Percentiles rank a stretch among this genome's conserved stretches.
Evolutionary conservation across 2,113 vertebrate species (phyloP).

Genomic region (Syngnathus floridae): DNA sequence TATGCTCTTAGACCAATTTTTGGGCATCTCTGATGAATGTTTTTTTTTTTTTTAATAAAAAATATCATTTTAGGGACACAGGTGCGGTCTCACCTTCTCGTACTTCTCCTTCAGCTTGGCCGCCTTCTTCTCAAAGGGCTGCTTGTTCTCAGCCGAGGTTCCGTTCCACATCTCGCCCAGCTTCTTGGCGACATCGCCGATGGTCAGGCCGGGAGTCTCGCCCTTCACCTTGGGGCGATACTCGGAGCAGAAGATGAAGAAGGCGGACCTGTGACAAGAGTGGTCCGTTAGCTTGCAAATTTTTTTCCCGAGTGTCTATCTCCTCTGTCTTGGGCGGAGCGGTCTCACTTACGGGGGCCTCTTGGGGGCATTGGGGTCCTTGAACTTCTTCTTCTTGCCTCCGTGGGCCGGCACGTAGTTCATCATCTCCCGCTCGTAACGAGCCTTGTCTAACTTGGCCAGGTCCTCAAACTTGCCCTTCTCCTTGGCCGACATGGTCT

Average conservation of each 20-base stretch:
- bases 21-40: too few relatives aligned
- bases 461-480: slow-evolving; percentile 97
- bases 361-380: slow-evolving; percentile 98
- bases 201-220: slow-evolving; percentile 84
- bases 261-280: slow-evolving; percentile 79
- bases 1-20: too few relatives aligned
- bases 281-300: background rate
- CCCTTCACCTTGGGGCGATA: slow-evolving; percentile 95
- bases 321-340: too few relatives aligned
- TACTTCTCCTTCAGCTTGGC: slow-evolving; percentile 99
- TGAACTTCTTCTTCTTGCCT: slow-evolving; percentile 91
- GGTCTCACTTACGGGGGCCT: slow-evolving; percentile 88
- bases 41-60: too few relatives aligned
- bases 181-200: slow-evolving; percentile 91
- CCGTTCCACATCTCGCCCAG: slow-evolving; percentile 97
- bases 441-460: slow-evolving; percentile 91
- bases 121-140: slow-evolving; percentile 94
- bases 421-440: slow-evolving; percentile 97
- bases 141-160: slow-evolving; percentile 84
- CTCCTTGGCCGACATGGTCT: slow-evolving; percentile 96
- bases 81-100: slow-evolving; percentile 78
- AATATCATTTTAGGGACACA: too few relatives aligned
- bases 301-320: too few relatives aligned
- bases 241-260: slow-evolving; percentile 97
- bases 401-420: slow-evolving; percentile 85